These are phyloP conservation scores for Propithecus deckenii DNA, from an alignment of 2,797 vertebrate genomes.

Conservation along the genomic window DNA sequence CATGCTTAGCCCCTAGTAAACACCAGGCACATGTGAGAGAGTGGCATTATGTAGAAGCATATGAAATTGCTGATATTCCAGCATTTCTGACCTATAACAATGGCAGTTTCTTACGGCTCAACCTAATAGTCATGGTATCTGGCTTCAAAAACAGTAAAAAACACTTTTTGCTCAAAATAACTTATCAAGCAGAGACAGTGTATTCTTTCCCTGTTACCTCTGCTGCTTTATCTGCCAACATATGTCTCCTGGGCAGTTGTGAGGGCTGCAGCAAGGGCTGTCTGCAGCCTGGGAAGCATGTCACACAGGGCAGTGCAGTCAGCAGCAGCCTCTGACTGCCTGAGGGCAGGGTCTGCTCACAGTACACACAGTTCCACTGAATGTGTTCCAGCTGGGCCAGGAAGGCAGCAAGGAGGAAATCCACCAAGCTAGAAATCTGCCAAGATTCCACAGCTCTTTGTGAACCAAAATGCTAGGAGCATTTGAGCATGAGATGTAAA, in stretches of 20 bases:
- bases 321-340: background rate
- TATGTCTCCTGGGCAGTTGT: background rate
- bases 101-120: background rate
- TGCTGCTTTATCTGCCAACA: background rate
- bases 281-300: background rate
- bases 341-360: background rate
- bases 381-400: background rate
- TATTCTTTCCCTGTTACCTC: background rate
- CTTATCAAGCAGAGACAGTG: background rate
- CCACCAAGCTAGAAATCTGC: background rate
- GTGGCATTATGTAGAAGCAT: background rate
- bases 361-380: background rate
- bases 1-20: background rate
- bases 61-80: background rate
- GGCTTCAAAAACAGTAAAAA: background rate
- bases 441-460: background rate
- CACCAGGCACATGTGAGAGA: background rate
- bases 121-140: background rate
- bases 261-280: background rate
- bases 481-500: background rate
- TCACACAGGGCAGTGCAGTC: rapidly evolving
- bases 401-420: background rate
- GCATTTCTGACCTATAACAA: background rate
- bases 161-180: background rate
- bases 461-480: background rate